Percentiles rank a stretch among this genome's conserved stretches.
These are phyloP conservation scores for Tyrannus savana DNA, from an alignment of 2,113 vertebrate species.

Conservation along the genomic window DNA sequence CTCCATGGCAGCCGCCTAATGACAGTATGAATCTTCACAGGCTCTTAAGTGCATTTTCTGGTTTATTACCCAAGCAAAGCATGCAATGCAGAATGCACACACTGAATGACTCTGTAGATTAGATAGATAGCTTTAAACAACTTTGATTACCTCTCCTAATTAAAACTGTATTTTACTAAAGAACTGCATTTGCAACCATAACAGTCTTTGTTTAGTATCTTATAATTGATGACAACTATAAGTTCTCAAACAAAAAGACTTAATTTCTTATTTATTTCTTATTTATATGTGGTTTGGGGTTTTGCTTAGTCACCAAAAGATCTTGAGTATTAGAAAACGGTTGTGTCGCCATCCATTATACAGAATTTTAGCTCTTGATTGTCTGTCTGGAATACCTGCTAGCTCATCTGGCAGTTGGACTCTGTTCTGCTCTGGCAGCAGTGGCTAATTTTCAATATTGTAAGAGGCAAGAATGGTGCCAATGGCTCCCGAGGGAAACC, in stretches of 20 bases:
- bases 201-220: not conserved
- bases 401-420: not conserved
- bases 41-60: not conserved
- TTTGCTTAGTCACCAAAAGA: conserved; percentile 4
- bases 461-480: not conserved
- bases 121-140: conserved; percentile 14
- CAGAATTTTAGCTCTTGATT: not conserved
- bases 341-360: not conserved
- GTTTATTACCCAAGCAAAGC: conserved; percentile 24
- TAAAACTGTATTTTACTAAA: conserved; percentile 35
- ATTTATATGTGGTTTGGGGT: not conserved
- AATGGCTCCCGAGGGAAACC: not conserved
- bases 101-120: not conserved
- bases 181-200: conserved; percentile 2
- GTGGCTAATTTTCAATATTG: not conserved
- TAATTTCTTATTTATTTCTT: not conserved
- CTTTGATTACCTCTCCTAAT: conserved; percentile 37
- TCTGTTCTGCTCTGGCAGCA: not conserved
- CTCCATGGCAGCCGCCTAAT: not conserved
- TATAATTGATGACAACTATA: not conserved
- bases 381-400: not conserved
- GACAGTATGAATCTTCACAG: conserved; percentile 3
- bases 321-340: not conserved
- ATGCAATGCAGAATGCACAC: not conserved
- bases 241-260: not conserved